phyloP scores from a whole-genome alignment of 2,888 invertebrate genomes.

The Petrolisthes manimaculis region DNA sequence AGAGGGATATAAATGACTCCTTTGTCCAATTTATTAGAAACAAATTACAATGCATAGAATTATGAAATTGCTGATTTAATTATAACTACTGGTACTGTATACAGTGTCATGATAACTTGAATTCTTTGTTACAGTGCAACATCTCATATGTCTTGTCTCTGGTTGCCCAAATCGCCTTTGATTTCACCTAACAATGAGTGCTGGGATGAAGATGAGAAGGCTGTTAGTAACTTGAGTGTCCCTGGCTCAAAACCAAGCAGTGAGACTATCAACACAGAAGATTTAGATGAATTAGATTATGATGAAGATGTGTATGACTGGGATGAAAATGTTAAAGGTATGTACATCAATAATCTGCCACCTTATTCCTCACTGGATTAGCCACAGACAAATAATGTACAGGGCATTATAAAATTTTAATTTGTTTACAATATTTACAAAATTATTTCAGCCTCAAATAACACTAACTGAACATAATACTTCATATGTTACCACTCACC shows the following conservation, averaged over 20 bases:
- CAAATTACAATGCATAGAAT: too few relatives aligned
- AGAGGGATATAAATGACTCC: too few relatives aligned
- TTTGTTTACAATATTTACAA: too few relatives aligned
- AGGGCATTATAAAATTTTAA: too few relatives aligned
- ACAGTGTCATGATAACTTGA: background rate
- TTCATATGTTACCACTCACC: too few relatives aligned
- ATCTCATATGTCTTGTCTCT: slow-evolving; percentile 31
- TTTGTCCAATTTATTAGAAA: too few relatives aligned
- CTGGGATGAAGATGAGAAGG: slow-evolving; percentile 33
- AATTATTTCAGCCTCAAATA: too few relatives aligned
- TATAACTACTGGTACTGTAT: too few relatives aligned
- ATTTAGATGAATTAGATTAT: background rate
- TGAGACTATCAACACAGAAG: background rate
- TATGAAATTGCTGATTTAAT: too few relatives aligned
- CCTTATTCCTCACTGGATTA: too few relatives aligned
- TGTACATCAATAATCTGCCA: background rate
- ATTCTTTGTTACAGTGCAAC: slow-evolving; percentile 43
- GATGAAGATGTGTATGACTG: slow-evolving; percentile 41
- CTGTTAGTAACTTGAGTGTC: background rate
- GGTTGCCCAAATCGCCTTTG: background rate
- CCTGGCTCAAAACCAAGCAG: background rate
- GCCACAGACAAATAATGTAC: too few relatives aligned
- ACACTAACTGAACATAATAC: too few relatives aligned
- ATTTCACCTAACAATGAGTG: slow-evolving; percentile 16
- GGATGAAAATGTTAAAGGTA: background rate